Evolutionary conservation across 2,113 vertebrate species (phyloP).

Genomic region (Bettongia penicillata): DNA sequence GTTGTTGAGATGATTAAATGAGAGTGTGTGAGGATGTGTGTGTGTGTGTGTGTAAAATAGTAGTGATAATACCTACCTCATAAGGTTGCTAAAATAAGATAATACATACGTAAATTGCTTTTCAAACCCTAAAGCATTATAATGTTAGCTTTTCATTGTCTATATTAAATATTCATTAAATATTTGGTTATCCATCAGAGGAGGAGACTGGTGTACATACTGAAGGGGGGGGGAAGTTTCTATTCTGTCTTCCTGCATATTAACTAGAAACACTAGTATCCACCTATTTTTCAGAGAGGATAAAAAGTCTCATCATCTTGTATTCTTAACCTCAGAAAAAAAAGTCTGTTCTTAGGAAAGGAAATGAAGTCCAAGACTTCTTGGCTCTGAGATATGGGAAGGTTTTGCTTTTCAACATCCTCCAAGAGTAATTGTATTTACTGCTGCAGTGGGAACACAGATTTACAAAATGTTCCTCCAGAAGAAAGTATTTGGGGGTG

Average conservation of each 20-base stretch:
- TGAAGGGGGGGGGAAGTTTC: not conserved
- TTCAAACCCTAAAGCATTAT: not conserved
- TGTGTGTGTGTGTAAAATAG: not conserved
- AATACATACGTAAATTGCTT: not conserved
- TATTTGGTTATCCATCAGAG: not conserved
- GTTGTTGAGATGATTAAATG: not conserved
- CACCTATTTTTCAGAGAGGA: not conserved
- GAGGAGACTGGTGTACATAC: not conserved
- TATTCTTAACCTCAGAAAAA: not conserved
- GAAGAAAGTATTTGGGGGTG: slow-evolving; percentile 54
- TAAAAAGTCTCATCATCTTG: not conserved
- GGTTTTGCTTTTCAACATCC: slow-evolving; percentile 56
- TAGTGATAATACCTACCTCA: not conserved
- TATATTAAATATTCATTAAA: not conserved
- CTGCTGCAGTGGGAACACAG: slow-evolving; percentile 47
- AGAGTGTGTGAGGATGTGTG: too few species aligned
- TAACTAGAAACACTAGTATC: not conserved
- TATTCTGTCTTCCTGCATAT: not conserved
- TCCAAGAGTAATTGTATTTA: slow-evolving; percentile 7
- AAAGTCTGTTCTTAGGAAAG: slow-evolving; percentile 1
- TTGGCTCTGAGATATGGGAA: slow-evolving; percentile 41
- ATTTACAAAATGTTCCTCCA: slow-evolving; percentile 72
- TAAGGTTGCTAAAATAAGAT: not conserved
- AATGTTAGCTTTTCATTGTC: not conserved
- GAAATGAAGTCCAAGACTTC: slow-evolving; percentile 31